Evolutionary conservation across 23 tunicate species (phyloP), one percentile per base, ranked within the genome.

Genomic region (Diplosoma virens): DNA sequence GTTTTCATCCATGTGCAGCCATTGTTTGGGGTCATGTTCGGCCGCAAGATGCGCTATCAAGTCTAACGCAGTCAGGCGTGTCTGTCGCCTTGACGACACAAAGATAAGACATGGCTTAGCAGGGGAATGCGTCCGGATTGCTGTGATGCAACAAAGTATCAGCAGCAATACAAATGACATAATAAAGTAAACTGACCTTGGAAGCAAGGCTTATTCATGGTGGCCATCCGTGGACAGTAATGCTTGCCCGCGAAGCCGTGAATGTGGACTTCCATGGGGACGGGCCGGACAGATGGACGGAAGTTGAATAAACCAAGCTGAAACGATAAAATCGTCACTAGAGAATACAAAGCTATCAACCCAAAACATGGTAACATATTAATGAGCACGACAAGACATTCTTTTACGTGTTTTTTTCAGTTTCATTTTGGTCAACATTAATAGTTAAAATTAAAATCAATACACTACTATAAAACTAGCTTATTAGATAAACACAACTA

Each of bases 161-260:
- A 41, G 9, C 9, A 41, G 50, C 14, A 41, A 14, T 9, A 14
- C 14, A 7, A 41, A 41, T 14, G 14, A 41, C 11, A 14, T 41
- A 41, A 56, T 21, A 14, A 9, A 6, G 16, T 20, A 11, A 33
- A 4, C 66, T 17, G 52, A 92, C 97, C 97, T 76, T 87, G 95
- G 60, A 87, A 94, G 33, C 84, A 76, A 1, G 99, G 94, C 68
- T 94, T 94, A 77, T 94, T 94, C 99, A 94, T 87, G 7, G 89
- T 45, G 14, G 99, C 99, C 99, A 94, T 94, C 0, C 99, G 79
- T n/a, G 99, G 98, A 55, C 98, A 93, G 78, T 87, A 94, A 56
- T 94, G 95, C 48, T 89, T 87, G 20, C 99, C 99, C 4, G 99
- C 86, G 47, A 94, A 94, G 0, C 99, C 99, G 33, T 94, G 84